Evolutionary conservation across 2,797 vertebrate genomes (phyloP).

Genomic region (Ciconia nigra): DNA sequence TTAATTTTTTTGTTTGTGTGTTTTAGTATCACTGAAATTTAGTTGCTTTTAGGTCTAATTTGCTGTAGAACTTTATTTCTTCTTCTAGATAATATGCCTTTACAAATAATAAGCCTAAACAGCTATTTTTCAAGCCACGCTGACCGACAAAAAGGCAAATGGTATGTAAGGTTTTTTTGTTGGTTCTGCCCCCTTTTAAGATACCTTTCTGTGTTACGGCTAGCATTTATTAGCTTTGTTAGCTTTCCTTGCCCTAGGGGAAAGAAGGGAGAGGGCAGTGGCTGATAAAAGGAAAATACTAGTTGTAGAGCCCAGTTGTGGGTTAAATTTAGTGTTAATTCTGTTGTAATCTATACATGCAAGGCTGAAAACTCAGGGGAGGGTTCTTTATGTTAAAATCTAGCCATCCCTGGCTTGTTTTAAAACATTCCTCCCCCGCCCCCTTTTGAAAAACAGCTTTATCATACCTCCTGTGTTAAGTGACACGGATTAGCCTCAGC

Average conservation of each 20-base stretch:
- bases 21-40: neutral
- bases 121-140: neutral
- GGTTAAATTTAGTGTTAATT: neutral
- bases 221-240: neutral
- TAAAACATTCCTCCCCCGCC: neutral
- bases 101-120: neutral
- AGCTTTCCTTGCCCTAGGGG: neutral
- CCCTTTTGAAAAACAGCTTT: neutral
- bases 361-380: neutral
- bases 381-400: neutral
- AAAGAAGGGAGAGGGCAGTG: neutral
- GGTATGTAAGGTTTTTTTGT: neutral
- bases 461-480: neutral
- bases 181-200: neutral
- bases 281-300: neutral
- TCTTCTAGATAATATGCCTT: neutral
- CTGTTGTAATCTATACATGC: neutral
- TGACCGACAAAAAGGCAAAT: neutral
- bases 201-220: neutral
- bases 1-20: neutral
- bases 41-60: neutral
- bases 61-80: neutral
- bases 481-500: neutral
- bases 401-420: neutral
- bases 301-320: neutral